Evolutionary conservation across 2,113 vertebrate genomes (phyloP).

Genomic region (Sphaerodactylus townsendi): DNA sequence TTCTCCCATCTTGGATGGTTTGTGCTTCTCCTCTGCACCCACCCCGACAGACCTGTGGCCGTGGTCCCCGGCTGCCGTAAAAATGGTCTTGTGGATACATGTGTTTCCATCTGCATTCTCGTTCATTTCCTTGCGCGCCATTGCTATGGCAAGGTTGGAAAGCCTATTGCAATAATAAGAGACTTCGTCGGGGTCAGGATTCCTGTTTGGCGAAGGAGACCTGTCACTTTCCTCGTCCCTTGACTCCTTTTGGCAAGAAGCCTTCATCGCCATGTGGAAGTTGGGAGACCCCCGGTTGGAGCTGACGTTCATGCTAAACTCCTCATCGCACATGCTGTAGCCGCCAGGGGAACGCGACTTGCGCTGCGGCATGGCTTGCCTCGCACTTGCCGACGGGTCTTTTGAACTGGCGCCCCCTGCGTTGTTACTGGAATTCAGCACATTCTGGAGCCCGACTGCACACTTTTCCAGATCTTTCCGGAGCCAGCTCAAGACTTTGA

Average conservation of each 20-base stretch:
- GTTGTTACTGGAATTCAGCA: background rate
- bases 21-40: constrained; percentile 50
- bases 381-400: background rate
- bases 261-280: constrained; percentile 37
- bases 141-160: constrained; percentile 63
- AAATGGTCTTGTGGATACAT: constrained; percentile 50
- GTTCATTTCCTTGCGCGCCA: constrained; percentile 59
- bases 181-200: constrained; percentile 44
- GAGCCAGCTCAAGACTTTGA: constrained; percentile 65
- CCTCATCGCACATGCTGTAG: constrained; percentile 2
- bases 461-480: constrained; percentile 57
- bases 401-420: background rate
- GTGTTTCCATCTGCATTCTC: constrained; percentile 56
- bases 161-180: constrained; percentile 65
- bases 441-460: constrained; percentile 39
- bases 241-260: constrained; percentile 18
- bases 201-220: background rate
- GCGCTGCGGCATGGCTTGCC: constrained; percentile 8
- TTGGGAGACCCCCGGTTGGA: constrained; percentile 5
- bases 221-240: constrained; percentile 6
- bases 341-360: background rate
- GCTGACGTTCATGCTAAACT: constrained; percentile 7
- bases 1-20: constrained; percentile 43
- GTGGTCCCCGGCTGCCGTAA: constrained; percentile 35
- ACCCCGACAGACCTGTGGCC: constrained; percentile 51